These are phyloP conservation scores for Sesia apiformis DNA, from an alignment of 2,888 invertebrate genomes.

Conservation along the genomic window DNA sequence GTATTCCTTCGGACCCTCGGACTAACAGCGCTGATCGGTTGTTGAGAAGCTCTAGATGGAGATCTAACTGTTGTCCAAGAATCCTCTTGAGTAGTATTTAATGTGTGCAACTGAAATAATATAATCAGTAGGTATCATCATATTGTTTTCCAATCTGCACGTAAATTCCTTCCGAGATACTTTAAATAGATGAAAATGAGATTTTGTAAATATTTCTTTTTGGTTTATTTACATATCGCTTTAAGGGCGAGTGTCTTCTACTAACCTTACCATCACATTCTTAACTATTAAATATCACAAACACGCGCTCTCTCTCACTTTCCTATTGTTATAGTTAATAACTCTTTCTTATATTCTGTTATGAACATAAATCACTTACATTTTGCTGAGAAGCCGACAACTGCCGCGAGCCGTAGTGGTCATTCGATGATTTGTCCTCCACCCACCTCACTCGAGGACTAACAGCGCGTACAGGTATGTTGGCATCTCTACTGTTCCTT, in stretches of 20 bases:
- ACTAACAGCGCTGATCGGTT: slow-evolving; percentile 67
- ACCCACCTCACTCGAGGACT: slow-evolving; percentile 69
- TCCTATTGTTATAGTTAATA: background rate
- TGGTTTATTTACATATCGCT: too few species aligned
- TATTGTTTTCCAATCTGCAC: too few species aligned
- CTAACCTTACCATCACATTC: too few species aligned
- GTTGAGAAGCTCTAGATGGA: slow-evolving; percentile 59
- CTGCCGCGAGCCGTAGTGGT: slow-evolving; percentile 55
- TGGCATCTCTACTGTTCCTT: slow-evolving; percentile 56
- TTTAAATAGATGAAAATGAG: too few species aligned
- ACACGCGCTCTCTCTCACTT: too few species aligned
- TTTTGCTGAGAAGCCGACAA: slow-evolving; percentile 62
- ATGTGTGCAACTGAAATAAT: slow-evolving; percentile 37
- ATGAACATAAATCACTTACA: slow-evolving; percentile 30
- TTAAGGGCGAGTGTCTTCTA: too few species aligned
- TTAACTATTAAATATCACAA: too few species aligned
- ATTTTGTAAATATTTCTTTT: too few species aligned
- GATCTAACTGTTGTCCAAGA: slow-evolving; percentile 54
- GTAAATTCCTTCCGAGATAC: too few species aligned
- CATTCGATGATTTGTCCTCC: slow-evolving; percentile 54
- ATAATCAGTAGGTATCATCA: too few species aligned
- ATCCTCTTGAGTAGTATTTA: slow-evolving; percentile 40
- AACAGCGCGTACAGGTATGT: slow-evolving; percentile 68
- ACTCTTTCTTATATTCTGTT: background rate
- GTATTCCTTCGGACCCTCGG: slow-evolving; percentile 61